Evolutionary conservation across 35 echinoderm and acorn worm species (phyloP), one percentile per base, ranked within the genome.

Genomic region (Lytechinus variegatus): DNA sequence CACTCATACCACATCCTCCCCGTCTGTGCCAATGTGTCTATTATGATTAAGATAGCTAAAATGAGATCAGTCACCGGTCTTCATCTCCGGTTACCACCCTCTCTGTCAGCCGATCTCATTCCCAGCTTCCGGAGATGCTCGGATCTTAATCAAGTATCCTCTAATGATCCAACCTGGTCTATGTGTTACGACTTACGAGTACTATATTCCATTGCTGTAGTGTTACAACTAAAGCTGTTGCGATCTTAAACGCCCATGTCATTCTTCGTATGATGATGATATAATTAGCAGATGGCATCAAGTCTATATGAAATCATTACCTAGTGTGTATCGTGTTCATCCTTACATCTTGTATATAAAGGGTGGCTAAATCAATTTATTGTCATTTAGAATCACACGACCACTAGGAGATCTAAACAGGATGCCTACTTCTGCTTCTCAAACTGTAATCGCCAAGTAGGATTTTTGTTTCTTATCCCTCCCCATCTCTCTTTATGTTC

Each of bases 21-120:
- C 52, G 29, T 90, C 29, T 90, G 88, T 90, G 88, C n/a, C 88
- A 90, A 51, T 44, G 88, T 90, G 88, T 44, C 88, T 54, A 90
- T 12, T 90, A 21, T 90, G 29, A 90, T 90, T 90, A 54, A 54
- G 88, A 44, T 9, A 10, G 27, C 28, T 6, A 44, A 90, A 28
- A 52, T 52, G 88, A 90, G 88, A 54, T 52, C 88, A 90, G 10
- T 52, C 88, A 90, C 88, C 88, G 9, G 88, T 90, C 88, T 90
- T 44, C 16, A 14, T 90, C 52, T 90, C 88, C 27, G 16, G 88
- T 90, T 54, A 33, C 88, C 14, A 10, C 29, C 88, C 88, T 19
- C 66, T 79, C 66, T n/a, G 66, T 79, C 7, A 79, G 7, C 16
- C 21, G 66, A 79, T 79, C 66, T 24, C 66, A 79, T 79, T 24